phyloP scores from a whole-genome alignment of 2,113 vertebrate genomes.

The Prolemur simus region DNA sequence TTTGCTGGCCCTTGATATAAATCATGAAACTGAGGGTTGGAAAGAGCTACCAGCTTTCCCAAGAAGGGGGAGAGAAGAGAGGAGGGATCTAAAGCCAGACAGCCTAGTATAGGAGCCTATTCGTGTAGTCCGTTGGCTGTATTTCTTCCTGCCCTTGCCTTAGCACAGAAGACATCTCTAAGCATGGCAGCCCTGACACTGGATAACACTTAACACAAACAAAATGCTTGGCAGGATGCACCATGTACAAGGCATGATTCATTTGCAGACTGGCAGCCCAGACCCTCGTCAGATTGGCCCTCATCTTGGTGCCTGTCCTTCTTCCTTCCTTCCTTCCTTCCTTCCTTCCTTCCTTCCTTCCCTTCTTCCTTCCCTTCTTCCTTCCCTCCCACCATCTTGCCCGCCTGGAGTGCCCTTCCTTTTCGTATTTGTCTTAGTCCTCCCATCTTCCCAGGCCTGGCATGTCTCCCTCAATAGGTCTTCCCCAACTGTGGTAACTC shows the following conservation, averaged over 20 bases:
- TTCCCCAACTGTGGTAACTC: background rate
- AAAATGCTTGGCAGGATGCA: background rate
- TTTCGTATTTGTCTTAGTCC: background rate
- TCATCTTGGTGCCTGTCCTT: too few species aligned
- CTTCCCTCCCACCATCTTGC: background rate
- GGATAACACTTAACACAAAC: background rate
- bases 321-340: background rate
- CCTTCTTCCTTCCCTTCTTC: background rate
- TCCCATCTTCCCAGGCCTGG: background rate
- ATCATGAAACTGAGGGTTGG: background rate
- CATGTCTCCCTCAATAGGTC: background rate
- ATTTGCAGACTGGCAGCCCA: background rate
- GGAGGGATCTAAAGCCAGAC: background rate
- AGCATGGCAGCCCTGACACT: background rate
- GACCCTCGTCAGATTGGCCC: background rate
- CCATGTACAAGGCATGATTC: background rate
- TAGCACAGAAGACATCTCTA: background rate
- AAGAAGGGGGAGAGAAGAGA: background rate
- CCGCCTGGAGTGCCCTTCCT: background rate
- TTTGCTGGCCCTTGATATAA: background rate
- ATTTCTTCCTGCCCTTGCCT: background rate
- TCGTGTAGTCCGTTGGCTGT: accelerated
- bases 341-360: background rate
- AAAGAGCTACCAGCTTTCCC: background rate
- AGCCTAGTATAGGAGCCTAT: background rate